A percentile compares a stretch with the other conserved stretches of the same genome.
Evolutionary conservation across 2,797 vertebrate genomes (phyloP).

Genomic region (Oreochromis grahami): DNA sequence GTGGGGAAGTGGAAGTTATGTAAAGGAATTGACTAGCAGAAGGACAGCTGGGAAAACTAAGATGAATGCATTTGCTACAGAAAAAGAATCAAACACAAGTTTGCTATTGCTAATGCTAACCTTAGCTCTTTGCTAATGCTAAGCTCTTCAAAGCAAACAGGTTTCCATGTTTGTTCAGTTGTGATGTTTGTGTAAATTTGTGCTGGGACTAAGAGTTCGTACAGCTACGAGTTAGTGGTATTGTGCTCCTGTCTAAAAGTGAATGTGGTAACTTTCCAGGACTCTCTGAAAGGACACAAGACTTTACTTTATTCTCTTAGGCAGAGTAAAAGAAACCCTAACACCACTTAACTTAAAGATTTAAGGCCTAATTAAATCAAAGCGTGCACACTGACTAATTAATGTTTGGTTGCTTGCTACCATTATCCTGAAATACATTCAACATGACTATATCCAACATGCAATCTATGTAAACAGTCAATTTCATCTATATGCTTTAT

Average conservation of each 20-base stretch:
- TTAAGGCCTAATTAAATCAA: neutral
- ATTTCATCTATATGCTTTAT: conserved; percentile 32
- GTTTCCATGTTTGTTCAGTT: neutral
- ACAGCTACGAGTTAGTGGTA: neutral
- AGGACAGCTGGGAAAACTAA: neutral
- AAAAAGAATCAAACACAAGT: neutral
- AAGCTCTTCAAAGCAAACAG: neutral
- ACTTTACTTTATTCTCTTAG: neutral
- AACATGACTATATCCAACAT: neutral
- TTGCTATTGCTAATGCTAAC: neutral
- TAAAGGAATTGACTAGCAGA: neutral
- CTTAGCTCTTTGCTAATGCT: neutral
- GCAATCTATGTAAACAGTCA: conserved; percentile 28
- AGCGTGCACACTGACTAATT: neutral
- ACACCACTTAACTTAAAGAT: neutral
- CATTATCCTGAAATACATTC: neutral
- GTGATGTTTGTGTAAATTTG: conserved; percentile 22
- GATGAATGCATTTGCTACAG: neutral
- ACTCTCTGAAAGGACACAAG: neutral
- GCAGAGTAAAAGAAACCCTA: neutral
- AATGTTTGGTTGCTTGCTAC: neutral
- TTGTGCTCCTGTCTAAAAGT: neutral
- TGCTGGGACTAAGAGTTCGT: neutral
- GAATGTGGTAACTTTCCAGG: neutral
- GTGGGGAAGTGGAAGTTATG: neutral